A percentile compares a stretch with the other conserved stretches of the same genome.
Evolutionary conservation across 2,888 invertebrate genomes (phyloP).

Genomic region (Erebia ligea): DNA sequence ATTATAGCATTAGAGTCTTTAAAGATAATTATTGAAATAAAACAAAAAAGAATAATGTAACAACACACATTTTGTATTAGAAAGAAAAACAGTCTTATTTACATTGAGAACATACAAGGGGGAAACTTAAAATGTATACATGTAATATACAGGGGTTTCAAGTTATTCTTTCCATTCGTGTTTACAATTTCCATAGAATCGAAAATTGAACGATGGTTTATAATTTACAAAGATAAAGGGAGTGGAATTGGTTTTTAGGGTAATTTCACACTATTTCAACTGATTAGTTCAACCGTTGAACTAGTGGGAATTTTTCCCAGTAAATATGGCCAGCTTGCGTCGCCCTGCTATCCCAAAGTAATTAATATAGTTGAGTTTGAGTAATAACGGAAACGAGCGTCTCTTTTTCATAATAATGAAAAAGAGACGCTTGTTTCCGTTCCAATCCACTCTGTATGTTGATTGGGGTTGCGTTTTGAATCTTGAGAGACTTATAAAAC

Average conservation of each 20-base stretch:
- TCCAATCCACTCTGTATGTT: no score
- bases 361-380: no score
- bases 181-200: slow-evolving; percentile 30
- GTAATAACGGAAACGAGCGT: no score
- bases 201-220: slow-evolving; percentile 35
- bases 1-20: not conserved
- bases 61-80: not conserved
- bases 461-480: no score
- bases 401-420: no score
- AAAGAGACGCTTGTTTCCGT: no score
- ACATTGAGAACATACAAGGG: not conserved
- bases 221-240: not conserved
- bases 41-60: not conserved
- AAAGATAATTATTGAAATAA: not conserved
- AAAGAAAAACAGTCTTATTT: not conserved
- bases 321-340: no score
- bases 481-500: no score
- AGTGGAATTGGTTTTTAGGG: no score
- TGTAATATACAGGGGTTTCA: slow-evolving; percentile 24
- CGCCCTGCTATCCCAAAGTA: no score
- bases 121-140: slow-evolving; percentile 28
- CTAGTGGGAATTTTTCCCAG: not conserved
- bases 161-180: slow-evolving; percentile 18
- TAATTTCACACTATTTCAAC: no score
- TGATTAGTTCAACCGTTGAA: not conserved